Conservation (phyloP, 2,113 vertebrate genomes). For the Oryzias curvinotus region DNA sequence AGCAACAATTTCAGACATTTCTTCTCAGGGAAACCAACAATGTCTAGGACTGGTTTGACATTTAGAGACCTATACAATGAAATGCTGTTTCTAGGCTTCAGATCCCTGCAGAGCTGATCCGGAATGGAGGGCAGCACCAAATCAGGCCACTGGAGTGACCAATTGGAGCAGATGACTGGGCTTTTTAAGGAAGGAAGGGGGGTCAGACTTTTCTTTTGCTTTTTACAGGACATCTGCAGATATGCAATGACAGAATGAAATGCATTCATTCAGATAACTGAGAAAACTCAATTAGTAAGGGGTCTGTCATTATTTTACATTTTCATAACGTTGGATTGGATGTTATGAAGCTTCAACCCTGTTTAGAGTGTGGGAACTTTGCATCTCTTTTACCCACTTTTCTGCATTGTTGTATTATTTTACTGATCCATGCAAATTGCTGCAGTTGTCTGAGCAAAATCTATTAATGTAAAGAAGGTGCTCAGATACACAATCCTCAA, state of each 20-base stretch:
- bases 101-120: background rate
- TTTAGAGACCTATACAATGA: background rate
- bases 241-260: background rate
- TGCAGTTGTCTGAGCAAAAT: too few species aligned
- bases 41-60: background rate
- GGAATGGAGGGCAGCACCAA: constrained; percentile 2
- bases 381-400: too few species aligned
- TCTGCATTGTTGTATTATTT: too few species aligned
- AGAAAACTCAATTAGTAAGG: too few species aligned
- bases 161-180: constrained; percentile 3
- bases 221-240: background rate
- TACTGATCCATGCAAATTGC: too few species aligned
- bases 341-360: too few species aligned
- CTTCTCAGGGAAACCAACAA: background rate
- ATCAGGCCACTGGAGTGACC: constrained; percentile 19
- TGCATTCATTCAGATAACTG: background rate
- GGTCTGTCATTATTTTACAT: too few species aligned
- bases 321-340: too few species aligned
- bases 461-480: too few species aligned
- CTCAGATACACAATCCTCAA: too few species aligned
- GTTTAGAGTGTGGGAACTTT: too few species aligned
- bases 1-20: background rate
- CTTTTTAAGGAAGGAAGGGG: background rate
- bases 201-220: background rate
- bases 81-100: background rate